These are phyloP conservation scores for Drymonia ruficornis DNA, from an alignment of 2,888 invertebrate species.

Conservation along the genomic window DNA sequence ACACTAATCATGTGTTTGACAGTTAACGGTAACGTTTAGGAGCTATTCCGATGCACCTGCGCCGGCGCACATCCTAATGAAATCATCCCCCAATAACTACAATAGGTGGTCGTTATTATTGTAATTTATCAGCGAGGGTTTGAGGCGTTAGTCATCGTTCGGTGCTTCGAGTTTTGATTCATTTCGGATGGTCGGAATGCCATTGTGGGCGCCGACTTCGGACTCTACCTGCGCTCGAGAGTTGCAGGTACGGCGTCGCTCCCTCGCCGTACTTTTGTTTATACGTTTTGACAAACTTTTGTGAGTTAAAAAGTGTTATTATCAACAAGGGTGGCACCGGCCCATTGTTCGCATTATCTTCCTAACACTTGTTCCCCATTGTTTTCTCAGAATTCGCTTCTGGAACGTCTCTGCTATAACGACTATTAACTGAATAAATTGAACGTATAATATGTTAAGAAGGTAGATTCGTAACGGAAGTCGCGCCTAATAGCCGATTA, in stretches of 20 bases:
- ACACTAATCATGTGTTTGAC: slow-evolving; percentile 56
- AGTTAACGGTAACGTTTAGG: slow-evolving; percentile 55
- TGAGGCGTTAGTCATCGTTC: slow-evolving; percentile 60
- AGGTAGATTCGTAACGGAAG: slow-evolving; percentile 61
- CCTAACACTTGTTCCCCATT: slow-evolving; percentile 46
- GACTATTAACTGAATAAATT: slow-evolving; percentile 44
- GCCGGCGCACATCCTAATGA: slow-evolving; percentile 65
- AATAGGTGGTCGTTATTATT: slow-evolving; percentile 72
- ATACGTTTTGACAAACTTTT: slow-evolving; percentile 75
- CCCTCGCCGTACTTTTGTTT: slow-evolving; percentile 58
- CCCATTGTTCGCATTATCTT: slow-evolving; percentile 49
- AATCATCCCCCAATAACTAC: slow-evolving; percentile 77
- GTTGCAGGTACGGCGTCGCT: slow-evolving; percentile 45
- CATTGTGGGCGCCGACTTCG: slow-evolving; percentile 72
- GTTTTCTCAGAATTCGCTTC: slow-evolving; percentile 34
- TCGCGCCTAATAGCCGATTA: slow-evolving; percentile 50
- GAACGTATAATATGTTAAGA: slow-evolving; percentile 43
- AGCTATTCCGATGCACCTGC: slow-evolving; percentile 51
- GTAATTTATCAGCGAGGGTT: slow-evolving; percentile 70
- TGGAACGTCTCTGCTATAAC: slow-evolving; percentile 26
- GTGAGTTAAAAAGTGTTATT: slow-evolving; percentile 66
- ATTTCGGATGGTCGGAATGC: slow-evolving; percentile 81
- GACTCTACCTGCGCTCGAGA: slow-evolving; percentile 69
- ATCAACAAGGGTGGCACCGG: slow-evolving; percentile 66
- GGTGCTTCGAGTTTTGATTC: slow-evolving; percentile 76